Evolutionary conservation across 2,113 vertebrate species (phyloP).

Genomic region (Myiagra hebetior): DNA sequence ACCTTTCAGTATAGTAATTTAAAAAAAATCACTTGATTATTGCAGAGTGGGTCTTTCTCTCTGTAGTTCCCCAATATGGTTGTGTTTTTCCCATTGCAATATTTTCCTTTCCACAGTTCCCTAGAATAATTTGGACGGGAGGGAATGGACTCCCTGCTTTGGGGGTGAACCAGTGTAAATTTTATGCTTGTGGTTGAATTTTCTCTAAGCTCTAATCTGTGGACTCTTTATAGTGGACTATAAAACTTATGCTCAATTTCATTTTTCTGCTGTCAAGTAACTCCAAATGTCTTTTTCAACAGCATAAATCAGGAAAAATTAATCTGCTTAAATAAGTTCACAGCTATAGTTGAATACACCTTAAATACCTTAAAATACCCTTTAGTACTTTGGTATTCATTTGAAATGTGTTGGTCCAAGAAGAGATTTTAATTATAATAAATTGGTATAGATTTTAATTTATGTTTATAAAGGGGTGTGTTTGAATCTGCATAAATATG

Average conservation of each 20-base stretch:
- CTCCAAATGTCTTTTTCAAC: neutral
- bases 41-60: neutral
- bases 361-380: neutral
- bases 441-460: neutral
- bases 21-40: neutral
- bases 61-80: neutral
- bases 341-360: neutral
- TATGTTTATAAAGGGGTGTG: neutral
- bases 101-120: neutral
- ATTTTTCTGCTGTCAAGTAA: neutral
- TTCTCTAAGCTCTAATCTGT: neutral
- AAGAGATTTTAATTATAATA: neutral
- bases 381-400: neutral
- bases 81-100: neutral
- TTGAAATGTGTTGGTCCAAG: neutral
- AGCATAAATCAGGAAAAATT: neutral
- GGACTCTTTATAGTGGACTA: neutral
- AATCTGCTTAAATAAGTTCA: neutral
- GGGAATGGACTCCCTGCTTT: neutral
- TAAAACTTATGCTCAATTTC: neutral
- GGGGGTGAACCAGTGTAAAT: neutral
- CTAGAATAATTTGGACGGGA: neutral
- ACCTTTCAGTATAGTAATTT: neutral
- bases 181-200: neutral
- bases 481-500: neutral